phyloP scores from a whole-genome alignment of 2,888 invertebrate species.

The Caenorhabditis macrosperma region DNA sequence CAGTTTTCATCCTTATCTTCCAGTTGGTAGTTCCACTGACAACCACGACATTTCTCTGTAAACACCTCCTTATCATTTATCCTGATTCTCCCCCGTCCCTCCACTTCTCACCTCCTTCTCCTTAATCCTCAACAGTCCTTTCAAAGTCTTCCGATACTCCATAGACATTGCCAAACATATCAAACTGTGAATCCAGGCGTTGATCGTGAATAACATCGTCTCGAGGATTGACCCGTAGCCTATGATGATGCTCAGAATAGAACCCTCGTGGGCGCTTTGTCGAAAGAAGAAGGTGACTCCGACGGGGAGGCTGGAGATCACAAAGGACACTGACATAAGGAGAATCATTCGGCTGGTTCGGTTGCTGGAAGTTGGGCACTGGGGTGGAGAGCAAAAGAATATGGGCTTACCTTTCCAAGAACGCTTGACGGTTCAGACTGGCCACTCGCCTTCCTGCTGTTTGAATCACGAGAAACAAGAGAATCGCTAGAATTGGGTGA shows the following conservation, averaged over 20 bases:
- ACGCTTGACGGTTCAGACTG: neutral
- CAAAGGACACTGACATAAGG: neutral
- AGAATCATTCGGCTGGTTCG: neutral
- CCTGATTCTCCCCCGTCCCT: no score
- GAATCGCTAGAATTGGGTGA: neutral
- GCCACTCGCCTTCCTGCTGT: neutral
- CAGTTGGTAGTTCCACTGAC: no score
- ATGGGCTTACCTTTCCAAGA: neutral
- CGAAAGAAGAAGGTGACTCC: neutral
- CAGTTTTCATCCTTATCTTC: no score
- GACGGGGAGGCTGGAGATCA: neutral
- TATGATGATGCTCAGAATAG: neutral
- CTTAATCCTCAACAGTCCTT: neutral
- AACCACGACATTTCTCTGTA: no score
- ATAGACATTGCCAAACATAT: slow-evolving; percentile 17
- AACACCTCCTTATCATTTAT: neutral
- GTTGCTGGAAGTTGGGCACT: neutral
- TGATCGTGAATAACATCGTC: slow-evolving; percentile 6
- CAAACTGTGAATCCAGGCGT: slow-evolving; percentile 9
- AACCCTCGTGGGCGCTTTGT: neutral
- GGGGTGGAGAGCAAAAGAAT: no score
- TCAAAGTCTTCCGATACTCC: slow-evolving; percentile 18
- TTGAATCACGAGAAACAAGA: neutral
- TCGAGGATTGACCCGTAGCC: neutral
- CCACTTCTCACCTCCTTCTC: no score